Base-by-base conservation (phyloP, 2,113 vertebrate genomes). In the Mirza zaza region DNA sequence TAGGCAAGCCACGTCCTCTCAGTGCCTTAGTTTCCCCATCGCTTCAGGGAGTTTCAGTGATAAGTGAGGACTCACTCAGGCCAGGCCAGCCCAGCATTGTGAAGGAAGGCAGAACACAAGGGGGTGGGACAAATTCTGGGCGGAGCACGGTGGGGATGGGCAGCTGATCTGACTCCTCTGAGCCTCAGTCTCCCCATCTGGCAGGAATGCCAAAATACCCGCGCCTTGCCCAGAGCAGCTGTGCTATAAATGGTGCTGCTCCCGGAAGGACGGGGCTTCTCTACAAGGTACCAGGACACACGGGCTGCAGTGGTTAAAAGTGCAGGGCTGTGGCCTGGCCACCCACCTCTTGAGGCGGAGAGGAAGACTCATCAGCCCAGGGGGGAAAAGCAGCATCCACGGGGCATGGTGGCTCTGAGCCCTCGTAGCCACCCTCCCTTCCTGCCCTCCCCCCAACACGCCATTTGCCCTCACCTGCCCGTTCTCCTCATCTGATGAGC, bases 391-490 rank as follows among this genome's bases (percentile, higher is more conserved):
- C 6, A 34, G 75, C 34, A 80, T 39, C 63, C 57, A 27, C 1
- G 50, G 50, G 50, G 13, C 13, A 52, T 52, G 42, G 27, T 3
- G 0, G 32, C 70, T 39, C 61, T 48, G 87, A 0, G 34, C 36
- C 11, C 50, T 32, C 25, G 52, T 67, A 17, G 3, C 80, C 75
- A 4, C n/a, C 2, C 27, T 34, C 32, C 14, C 9, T 20, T 8
- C 6, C 25, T 13, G 15, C 52, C 65, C 61, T 29, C 8, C 59
- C 59, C 59, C 59, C 25, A 61, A 63, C 11, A 11, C 4, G 21
- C 45, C 3, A 2, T 55, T 97, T 97, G 55, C 97, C 96, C 97
- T 99, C 98, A 97, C 99, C 99, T 98, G 99, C 97, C 98, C 98
- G 21, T 97, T 95, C 55, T 99, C 99, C 48, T 99, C 99, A 65